These are phyloP conservation scores for Calameuta filiformis DNA, from an alignment of 2,888 invertebrate genomes.

Conservation along the genomic window DNA sequence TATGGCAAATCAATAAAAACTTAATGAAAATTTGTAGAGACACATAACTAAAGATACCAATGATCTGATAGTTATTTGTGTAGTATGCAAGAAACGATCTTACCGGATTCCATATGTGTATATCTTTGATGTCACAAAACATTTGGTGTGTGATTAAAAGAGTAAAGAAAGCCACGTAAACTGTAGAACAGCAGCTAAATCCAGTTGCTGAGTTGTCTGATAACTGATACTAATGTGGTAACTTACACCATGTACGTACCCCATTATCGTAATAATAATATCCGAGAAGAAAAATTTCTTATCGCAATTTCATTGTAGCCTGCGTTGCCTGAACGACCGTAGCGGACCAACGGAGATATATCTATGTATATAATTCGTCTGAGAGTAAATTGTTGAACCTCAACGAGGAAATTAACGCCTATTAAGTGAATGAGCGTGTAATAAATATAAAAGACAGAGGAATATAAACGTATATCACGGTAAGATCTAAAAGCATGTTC, in stretches of 20 bases:
- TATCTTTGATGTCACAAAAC: not conserved
- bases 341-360: not conserved
- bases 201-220: not conserved
- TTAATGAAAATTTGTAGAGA: not conserved
- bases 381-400: not conserved
- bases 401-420: not conserved
- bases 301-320: not conserved
- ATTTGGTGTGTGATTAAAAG: not conserved
- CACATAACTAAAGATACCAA: not conserved
- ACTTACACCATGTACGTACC: not conserved
- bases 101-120: not conserved
- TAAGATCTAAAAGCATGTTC: not conserved
- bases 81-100: not conserved
- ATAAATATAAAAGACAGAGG: not conserved
- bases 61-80: not conserved
- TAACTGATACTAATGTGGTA: not conserved
- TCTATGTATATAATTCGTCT: not conserved
- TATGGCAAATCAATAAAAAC: not conserved
- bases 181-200: not conserved
- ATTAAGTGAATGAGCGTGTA: not conserved
- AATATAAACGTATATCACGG: not conserved
- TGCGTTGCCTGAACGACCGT: not conserved
- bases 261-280: not conserved
- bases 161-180: not conserved
- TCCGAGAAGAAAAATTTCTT: not conserved